Base-by-base conservation (phyloP, 2,888 invertebrate species). In the Nyleta sp. region DNA sequence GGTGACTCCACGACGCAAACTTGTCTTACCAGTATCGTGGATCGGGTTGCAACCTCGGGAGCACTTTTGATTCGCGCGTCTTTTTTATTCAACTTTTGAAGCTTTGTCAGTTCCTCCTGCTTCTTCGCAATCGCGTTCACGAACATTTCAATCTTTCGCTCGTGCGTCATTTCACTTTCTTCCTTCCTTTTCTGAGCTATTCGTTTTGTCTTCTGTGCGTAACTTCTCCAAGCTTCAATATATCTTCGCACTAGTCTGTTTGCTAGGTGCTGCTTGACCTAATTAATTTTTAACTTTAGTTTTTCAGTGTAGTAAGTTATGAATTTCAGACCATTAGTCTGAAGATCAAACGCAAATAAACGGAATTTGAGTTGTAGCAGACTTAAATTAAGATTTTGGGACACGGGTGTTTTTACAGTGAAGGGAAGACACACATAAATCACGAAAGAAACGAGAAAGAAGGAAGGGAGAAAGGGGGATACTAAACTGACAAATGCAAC, bases 121-220 rank as follows among this genome's bases (percentile, higher is more conserved):
- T 84, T 86, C 38, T 88, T 85, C 0, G 83, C 81, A 33, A 90
- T 87, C 1, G 85, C 86, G 6, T 83, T 84, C 7, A 90, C 84
- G 10, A 90, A 86, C 55, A 85, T 72, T 52, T 90, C 89, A 15
- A 90, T 90, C 64, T 85, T 89, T 6, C 78, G 78, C 18, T 87
- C 88, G 8, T 88, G 84, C 2, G 85, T 81, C 50, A 85, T 74
- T 18, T 84, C 83, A 2, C 38, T 48, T 15, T 82, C 80, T 38
- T 80, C 77, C 22, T 80, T 80, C 11, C 70, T 84, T 15, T 76
- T 81, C 7, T 48, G 13, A 5, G 57, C 70, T 5, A 71, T 15
- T 6, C 17, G 68, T 48, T 73, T 84, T 5, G 40, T 24, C 2
- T 81, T 82, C 15, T 67, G 72, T 0, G 71, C 67, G 8, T 76